These are phyloP conservation scores for Bombus superbus DNA, from an alignment of 1,140 invertebrate genomes.

Conservation along the genomic window DNA sequence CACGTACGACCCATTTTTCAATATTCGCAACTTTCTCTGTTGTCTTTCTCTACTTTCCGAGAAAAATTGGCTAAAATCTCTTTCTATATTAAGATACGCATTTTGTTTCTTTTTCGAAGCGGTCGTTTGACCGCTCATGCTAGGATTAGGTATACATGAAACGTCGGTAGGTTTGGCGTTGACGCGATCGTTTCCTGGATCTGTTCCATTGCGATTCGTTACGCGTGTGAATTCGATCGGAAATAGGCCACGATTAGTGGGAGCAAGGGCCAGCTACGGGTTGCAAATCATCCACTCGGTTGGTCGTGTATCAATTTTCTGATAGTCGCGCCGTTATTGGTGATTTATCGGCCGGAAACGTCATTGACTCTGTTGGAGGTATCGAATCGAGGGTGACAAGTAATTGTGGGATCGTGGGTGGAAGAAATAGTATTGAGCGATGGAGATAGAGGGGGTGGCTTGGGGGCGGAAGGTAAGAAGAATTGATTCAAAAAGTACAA, in stretches of 20 bases:
- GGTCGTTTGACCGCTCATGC: too few species aligned
- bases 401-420: slow-evolving; percentile 31
- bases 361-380: slow-evolving; percentile 23
- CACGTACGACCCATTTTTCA: too few species aligned
- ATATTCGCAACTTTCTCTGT: too few species aligned
- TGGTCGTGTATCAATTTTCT: slow-evolving; percentile 37
- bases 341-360: slow-evolving; percentile 55
- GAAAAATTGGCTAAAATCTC: too few species aligned
- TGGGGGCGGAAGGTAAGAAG: not conserved
- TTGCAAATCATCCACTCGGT: slow-evolving; percentile 5
- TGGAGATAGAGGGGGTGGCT: not conserved
- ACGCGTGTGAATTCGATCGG: not conserved
- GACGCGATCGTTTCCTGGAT: not conserved
- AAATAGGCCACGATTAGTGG: slow-evolving; percentile 47
- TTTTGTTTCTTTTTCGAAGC: too few species aligned
- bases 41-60: too few species aligned
- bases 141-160: too few species aligned
- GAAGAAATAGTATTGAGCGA: slow-evolving; percentile 1
- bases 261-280: not conserved
- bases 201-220: slow-evolving; percentile 24
- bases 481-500: too few species aligned
- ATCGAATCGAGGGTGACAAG: slow-evolving; percentile 44
- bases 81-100: too few species aligned
- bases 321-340: slow-evolving; percentile 31
- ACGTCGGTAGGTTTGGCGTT: too few species aligned